A percentile compares a stretch with the other conserved stretches of the same genome.
These are phyloP conservation scores for Coregonus clupeaformis DNA, from an alignment of 2,113 vertebrate species.

Conservation along the genomic window DNA sequence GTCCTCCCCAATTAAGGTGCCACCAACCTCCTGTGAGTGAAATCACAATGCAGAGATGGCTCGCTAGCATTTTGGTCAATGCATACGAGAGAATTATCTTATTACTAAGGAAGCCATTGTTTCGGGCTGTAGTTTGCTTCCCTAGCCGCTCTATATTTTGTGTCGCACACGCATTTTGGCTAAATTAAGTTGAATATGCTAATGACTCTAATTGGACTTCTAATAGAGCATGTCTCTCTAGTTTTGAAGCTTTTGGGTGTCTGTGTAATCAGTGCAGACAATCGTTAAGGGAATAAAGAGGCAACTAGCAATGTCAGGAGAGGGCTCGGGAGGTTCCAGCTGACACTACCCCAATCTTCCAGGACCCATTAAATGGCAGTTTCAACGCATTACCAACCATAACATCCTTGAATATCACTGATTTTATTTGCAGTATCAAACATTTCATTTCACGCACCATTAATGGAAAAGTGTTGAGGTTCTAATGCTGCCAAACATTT, in stretches of 20 bases:
- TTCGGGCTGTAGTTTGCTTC: slow-evolving; percentile 53
- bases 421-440: slow-evolving; percentile 99
- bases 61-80: background rate
- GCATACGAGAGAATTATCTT: slow-evolving; percentile 16
- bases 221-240: slow-evolving; percentile 99
- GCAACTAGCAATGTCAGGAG: slow-evolving; percentile 99
- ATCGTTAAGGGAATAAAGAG: slow-evolving; percentile 99
- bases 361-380: slow-evolving; percentile 99
- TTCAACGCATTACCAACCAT: slow-evolving; percentile 99
- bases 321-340: slow-evolving; percentile 98
- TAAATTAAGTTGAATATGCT: slow-evolving; percentile 98
- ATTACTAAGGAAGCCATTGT: slow-evolving; percentile 24
- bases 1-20: too few relatives aligned
- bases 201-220: slow-evolving; percentile 99
- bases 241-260: slow-evolving; percentile 97
- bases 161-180: slow-evolving; percentile 81
- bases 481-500: slow-evolving; percentile 99
- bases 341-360: slow-evolving; percentile 99
- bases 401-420: slow-evolving; percentile 99
- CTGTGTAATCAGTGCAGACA: slow-evolving; percentile 99
- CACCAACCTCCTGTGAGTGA: too few relatives aligned
- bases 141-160: slow-evolving; percentile 64
- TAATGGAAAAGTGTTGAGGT: slow-evolving; percentile 99
- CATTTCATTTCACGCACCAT: slow-evolving; percentile 99
- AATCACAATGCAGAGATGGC: background rate